Evolutionary conservation across 2,888 invertebrate genomes (phyloP).

Genomic region (Brachyptera risi): DNA sequence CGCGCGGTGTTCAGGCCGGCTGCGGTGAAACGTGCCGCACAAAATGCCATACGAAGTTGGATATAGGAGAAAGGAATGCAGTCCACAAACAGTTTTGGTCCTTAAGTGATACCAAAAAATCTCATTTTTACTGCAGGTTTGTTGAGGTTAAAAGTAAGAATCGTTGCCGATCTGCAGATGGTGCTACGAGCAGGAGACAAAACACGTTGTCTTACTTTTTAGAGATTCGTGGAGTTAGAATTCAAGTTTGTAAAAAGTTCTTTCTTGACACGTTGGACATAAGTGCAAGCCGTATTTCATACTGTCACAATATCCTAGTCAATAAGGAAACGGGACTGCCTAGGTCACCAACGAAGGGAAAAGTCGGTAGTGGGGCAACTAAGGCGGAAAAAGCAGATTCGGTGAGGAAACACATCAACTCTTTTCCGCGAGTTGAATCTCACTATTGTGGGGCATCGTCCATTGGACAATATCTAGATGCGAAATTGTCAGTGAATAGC

Average conservation of each 20-base stretch:
- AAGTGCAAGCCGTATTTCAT: neutral
- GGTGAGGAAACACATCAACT: conserved; percentile 31
- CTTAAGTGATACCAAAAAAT: neutral
- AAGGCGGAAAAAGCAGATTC: neutral
- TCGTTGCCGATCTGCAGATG: neutral
- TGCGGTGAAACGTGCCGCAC: neutral
- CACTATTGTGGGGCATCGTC: conserved; percentile 33
- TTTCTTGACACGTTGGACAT: neutral
- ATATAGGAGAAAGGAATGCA: neutral
- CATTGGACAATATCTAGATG: conserved; percentile 33
- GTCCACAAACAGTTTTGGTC: neutral
- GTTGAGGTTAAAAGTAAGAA: neutral
- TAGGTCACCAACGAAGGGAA: neutral
- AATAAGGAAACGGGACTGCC: neutral
- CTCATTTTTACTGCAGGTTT: neutral
- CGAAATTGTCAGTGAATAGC: conserved; percentile 31
- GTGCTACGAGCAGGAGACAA: neutral
- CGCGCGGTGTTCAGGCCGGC: neutral
- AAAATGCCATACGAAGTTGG: neutral
- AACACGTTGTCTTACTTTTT: neutral
- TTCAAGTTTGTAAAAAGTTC: neutral
- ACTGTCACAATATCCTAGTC: neutral
- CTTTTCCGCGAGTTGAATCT: conserved; percentile 34
- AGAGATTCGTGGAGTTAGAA: neutral
- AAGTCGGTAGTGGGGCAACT: neutral